Conservation (phyloP, 2,888 invertebrate species). For the Digitonthophagus gazella region DNA sequence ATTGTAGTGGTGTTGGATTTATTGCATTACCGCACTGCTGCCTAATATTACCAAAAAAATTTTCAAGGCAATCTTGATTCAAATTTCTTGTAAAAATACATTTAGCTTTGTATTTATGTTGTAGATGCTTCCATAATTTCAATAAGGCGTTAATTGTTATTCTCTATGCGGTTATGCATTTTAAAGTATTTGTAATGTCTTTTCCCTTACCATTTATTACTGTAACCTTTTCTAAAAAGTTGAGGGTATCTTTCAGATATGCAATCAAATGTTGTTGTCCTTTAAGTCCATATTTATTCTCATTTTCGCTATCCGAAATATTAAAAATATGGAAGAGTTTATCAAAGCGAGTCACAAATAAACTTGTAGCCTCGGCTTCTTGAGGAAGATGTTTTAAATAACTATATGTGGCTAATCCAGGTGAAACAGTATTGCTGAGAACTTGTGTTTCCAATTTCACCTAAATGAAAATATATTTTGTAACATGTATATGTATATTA, state of each 20-base stretch:
- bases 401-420: slow-evolving; percentile 30
- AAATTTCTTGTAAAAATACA: slow-evolving; percentile 33
- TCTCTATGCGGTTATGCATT: neutral
- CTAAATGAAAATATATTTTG: slow-evolving; percentile 23
- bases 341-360: slow-evolving; percentile 31
- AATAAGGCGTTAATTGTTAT: neutral
- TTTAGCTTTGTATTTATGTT: slow-evolving; percentile 20
- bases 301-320: slow-evolving; percentile 23
- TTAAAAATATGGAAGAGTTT: slow-evolving; percentile 36
- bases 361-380: slow-evolving; percentile 28
- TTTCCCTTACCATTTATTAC: neutral
- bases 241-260: neutral
- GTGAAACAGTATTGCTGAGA: slow-evolving; percentile 32
- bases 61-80: slow-evolving; percentile 35
- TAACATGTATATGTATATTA: too few species aligned
- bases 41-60: slow-evolving; percentile 29
- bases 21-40: slow-evolving; percentile 26
- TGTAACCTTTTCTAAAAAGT: neutral
- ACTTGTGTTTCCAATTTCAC: slow-evolving; percentile 33
- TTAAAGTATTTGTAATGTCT: slow-evolving; percentile 3
- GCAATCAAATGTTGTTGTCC: too few species aligned
- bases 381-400: slow-evolving; percentile 28
- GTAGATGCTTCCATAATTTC: too few species aligned
- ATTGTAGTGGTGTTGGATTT: slow-evolving; percentile 28
- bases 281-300: neutral